Evolutionary conservation across 2,113 vertebrate genomes (phyloP), one percentile per base, ranked within the genome.

Genomic region (Ramphastos sulfuratus): DNA sequence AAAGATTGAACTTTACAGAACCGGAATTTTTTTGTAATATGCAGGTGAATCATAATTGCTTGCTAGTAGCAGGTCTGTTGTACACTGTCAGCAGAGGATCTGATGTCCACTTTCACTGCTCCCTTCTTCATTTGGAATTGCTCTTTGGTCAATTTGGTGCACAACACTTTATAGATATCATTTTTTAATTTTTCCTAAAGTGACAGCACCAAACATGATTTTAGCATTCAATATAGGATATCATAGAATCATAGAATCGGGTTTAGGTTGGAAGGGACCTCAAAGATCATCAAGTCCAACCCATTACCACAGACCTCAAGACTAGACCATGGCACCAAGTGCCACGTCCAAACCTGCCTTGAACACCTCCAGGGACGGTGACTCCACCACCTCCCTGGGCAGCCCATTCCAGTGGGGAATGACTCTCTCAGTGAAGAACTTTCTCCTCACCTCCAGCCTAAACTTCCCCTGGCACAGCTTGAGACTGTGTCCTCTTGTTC

Each of bases 1-100:
- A 92, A 97, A 92, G 77, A 96, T 96, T 93, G 92, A 94, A 86
- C 96, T 90, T 90, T 82, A 71, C 90, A 95, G 89, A 96, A 92
- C 64, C 59, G 85, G 70, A 95, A 74, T 92, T 10, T 89, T 92
- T 94, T 94, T 96, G 61, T 55, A 86, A 73, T 89, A 90, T 94
- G 85, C 64, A 90, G 82, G 48, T 92, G 60, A 97, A 92, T 93
- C 56, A 35, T 86, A 87, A 70, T 84, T 81, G 95, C 87, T 89
- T 96, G 54, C 54, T 92, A 93, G 78, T 91, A 74, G 80, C n/a
- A 90, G 92, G 77, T 20, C 39, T 82, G 90, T 82, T 79, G 70
- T 58, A 83, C 16, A 39, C 50, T 82, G 25, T 79, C 46, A 48
- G 52, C 55, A 65, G 39, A 64, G 56, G 54, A 56, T 30, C 14